Evolutionary conservation across 2,888 invertebrate genomes (phyloP), one percentile per base, ranked within the genome.

Genomic region (Drosophila falleni): DNA sequence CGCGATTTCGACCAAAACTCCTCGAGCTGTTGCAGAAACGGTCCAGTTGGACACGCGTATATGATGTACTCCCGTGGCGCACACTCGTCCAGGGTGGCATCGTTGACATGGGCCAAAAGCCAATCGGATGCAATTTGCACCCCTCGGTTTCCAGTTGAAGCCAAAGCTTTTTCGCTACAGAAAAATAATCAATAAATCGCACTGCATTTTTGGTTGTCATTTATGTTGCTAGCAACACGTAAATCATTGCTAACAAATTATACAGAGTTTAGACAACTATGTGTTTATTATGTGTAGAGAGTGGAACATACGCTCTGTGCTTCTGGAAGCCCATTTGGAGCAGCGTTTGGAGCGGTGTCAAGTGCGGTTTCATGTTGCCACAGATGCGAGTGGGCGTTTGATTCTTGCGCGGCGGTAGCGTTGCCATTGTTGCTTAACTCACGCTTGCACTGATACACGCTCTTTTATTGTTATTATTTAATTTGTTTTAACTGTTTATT

Each of bases 101-200:
- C 98, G 90, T 97, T 96, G 0, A 97, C 97, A 90, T 98, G 98
- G 8, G 97, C 97, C 69, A 98, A 92, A 11, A 98, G 93, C 98
- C 98, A 98, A 91, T 98, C 97, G 0, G 97, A 97, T 9, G 98
- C 98, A 70, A 97, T 93, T 92, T 97, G 97, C 29, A 97, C 96
- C 71, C 97, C 97, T 66, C 96, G 94, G 91, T 97, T 96, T 16
- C 98, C 98, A 4, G 98, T 98, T 10, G 97, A 97, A 15, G 97
- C 97, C 71, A 98, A 92, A 5, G 98, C 97, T 91, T 97, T 98
- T 91, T 97, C 96, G 44, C 97, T 97, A 90, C 59, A 44, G 19
- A 23, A 51, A 71, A 81, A 79, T 71, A 83, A 83, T 83, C 87
- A 86, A 82, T 83, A 82, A 56, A 53, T 44, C 50, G n/a, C 16